phyloP scores from a whole-genome alignment of 2,113 vertebrate species.

The Electrona antarctica region DNA sequence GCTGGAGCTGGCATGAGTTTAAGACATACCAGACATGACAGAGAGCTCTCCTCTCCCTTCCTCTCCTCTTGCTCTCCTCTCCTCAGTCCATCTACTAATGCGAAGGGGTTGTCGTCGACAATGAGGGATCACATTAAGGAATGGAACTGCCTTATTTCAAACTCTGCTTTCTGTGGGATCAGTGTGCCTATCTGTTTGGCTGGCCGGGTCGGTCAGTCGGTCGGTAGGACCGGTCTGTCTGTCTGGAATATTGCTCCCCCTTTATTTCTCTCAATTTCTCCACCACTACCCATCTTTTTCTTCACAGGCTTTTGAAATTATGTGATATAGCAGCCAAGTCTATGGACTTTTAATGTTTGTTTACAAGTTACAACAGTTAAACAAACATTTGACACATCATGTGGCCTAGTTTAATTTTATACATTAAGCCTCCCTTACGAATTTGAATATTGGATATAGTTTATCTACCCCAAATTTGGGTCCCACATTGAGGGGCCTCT shows the following conservation, averaged over 20 bases:
- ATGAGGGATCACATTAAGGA: no score
- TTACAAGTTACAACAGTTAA: background rate
- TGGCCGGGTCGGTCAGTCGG: no score
- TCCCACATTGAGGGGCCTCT: no score
- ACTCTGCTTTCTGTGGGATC: no score
- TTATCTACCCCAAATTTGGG: no score
- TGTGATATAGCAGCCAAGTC: no score
- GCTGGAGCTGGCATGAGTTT: slow-evolving; percentile 63
- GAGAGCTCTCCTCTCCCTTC: slow-evolving; percentile 51
- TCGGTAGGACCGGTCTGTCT: background rate
- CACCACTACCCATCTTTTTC: background rate
- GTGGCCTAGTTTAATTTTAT: no score
- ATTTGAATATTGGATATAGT: no score
- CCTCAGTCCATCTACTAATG: slow-evolving; percentile 34
- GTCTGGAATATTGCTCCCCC: background rate
- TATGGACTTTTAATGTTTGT: background rate
- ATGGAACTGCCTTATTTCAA: no score
- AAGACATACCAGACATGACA: slow-evolving; percentile 70
- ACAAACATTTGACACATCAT: no score
- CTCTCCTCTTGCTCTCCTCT: slow-evolving; percentile 55
- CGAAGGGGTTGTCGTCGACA: slow-evolving; percentile 11
- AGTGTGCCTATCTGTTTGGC: no score
- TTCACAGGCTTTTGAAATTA: background rate
- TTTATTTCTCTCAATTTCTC: background rate
- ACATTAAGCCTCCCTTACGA: no score